phyloP scores from a whole-genome alignment of 2,888 invertebrate species.

The Sesia bembeciformis region DNA sequence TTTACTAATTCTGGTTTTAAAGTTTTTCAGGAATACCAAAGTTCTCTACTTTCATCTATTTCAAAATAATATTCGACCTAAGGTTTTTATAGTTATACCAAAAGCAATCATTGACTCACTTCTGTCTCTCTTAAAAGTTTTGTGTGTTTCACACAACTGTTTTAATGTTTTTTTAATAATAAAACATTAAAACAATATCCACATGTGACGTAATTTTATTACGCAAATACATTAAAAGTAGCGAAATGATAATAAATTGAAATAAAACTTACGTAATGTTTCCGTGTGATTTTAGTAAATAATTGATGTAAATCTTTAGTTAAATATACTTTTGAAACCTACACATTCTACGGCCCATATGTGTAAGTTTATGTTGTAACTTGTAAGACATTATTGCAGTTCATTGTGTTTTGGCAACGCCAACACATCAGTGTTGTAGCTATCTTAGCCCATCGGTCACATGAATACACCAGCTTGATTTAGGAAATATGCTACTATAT shows the following conservation, averaged over 20 bases:
- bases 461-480: no score
- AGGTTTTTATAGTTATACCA: background rate
- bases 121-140: no score
- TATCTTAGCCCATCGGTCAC: background rate
- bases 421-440: background rate
- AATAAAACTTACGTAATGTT: no score
- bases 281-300: no score
- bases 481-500: background rate
- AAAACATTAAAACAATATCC: no score
- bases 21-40: constrained; percentile 16
- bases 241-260: no score
- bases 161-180: no score
- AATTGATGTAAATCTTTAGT: no score
- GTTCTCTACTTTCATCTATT: constrained; percentile 2
- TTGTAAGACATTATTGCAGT: background rate
- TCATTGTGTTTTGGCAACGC: background rate
- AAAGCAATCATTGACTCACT: no score
- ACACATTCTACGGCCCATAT: background rate
- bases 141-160: no score
- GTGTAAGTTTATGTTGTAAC: background rate
- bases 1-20: constrained; percentile 51
- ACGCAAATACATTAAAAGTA: no score
- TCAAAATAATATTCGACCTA: background rate
- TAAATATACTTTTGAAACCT: background rate
- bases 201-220: no score